These are phyloP conservation scores for Hyles vespertilio DNA, from an alignment of 1,140 invertebrate genomes.

Conservation along the genomic window DNA sequence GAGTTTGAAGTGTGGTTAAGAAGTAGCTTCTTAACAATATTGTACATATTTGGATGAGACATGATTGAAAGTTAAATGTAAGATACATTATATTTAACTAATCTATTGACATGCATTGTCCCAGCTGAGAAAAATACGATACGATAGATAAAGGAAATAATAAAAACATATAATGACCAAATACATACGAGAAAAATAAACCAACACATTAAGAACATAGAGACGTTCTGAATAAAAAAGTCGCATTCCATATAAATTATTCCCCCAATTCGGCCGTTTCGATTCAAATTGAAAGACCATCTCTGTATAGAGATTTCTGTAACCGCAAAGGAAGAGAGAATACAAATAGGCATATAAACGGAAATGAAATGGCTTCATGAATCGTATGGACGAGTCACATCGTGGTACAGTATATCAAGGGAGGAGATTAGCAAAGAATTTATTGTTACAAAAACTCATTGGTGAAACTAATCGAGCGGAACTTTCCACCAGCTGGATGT, in stretches of 20 bases:
- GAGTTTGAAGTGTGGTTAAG: no score
- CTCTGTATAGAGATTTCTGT: constrained; percentile 61
- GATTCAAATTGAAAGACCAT: constrained; percentile 68
- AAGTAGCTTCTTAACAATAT: no score
- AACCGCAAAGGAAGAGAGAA: constrained; percentile 56
- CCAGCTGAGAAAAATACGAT: no score
- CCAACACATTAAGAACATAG: constrained; percentile 37
- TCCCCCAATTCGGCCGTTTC: constrained; percentile 58
- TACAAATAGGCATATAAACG: constrained; percentile 69
- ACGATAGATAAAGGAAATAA: no score
- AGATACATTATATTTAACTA: no score
- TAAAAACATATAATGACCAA: no score
- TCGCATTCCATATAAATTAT: constrained; percentile 59
- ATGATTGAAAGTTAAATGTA: no score
- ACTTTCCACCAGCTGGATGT: not conserved
- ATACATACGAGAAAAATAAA: no score
- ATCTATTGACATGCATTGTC: no score
- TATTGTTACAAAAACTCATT: constrained; percentile 27
- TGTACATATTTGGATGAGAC: no score
- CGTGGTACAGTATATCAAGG: constrained; percentile 34
- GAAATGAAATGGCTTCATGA: constrained; percentile 63
- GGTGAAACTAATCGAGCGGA: not conserved
- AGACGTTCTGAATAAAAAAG: constrained; percentile 48
- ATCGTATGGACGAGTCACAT: constrained; percentile 48
- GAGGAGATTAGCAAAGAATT: constrained; percentile 36